Evolutionary conservation across 2,797 vertebrate species (phyloP).

Genomic region (Dendrocincla fuliginosa): DNA sequence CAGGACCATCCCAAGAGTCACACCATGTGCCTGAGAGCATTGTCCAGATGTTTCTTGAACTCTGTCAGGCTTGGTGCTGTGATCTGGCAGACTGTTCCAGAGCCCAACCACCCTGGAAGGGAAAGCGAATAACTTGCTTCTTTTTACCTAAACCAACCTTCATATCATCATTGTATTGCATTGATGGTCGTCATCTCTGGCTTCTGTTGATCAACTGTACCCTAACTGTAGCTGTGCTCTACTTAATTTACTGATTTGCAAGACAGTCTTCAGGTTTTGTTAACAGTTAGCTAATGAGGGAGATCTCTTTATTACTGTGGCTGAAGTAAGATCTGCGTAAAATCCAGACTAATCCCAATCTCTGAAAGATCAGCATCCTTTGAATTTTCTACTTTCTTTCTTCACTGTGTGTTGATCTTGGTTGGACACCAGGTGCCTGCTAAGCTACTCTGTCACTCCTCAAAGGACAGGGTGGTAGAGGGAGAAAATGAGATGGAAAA

Average conservation of each 20-base stretch:
- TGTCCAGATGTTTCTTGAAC: background rate
- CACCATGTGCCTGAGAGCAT: background rate
- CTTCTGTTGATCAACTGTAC: background rate
- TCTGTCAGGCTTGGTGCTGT: background rate
- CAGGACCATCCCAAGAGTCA: background rate
- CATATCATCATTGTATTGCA: rapidly evolving
- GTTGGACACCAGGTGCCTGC: background rate
- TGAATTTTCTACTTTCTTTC: background rate
- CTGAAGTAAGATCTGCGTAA: background rate
- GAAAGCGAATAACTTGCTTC: background rate
- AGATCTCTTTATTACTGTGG: background rate
- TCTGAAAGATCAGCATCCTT: background rate
- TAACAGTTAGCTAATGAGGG: background rate
- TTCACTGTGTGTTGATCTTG: background rate
- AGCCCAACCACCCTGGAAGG: background rate
- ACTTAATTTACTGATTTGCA: background rate
- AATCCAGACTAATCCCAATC: background rate
- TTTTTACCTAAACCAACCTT: background rate
- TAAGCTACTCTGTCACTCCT: background rate
- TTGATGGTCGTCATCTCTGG: background rate
- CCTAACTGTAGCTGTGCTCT: background rate
- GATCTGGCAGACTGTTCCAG: background rate
- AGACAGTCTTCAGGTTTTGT: background rate
- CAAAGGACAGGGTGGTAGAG: too few species aligned
- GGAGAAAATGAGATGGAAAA: background rate